Base-by-base conservation (phyloP, 2,888 invertebrate species). In the Drosophila cognata region DNA sequence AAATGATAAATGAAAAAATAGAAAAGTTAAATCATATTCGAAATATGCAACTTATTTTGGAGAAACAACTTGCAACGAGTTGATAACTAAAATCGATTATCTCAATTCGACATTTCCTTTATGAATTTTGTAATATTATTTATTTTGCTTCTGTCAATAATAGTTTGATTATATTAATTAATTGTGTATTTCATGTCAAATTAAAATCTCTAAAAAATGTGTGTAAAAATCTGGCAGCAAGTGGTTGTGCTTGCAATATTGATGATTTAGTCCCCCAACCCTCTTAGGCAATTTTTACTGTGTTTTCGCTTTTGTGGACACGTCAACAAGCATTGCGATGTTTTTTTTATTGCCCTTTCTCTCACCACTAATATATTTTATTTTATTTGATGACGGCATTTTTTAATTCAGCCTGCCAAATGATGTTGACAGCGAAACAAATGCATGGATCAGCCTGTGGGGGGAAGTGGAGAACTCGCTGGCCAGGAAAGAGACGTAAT, bases 341-440 rank as follows among this genome's bases (percentile, higher is more conserved):
- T 29, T 56, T 76, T 84, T 84, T 79, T 84, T 84, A 78, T 76
- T 69, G 72, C 81, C 69, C 28, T 36, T 28, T 53, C 66, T 69
- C 73, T 52, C 71, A 52, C 81, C 82, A 71, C 73, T 82, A 86
- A 84, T 82, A 87, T 82, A 87, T 74, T 87, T 71, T 87, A 89
- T 86, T 85, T 87, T 62, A 79, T 84, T 86, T 88, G 79, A 77
- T 74, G 87, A 58, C 73, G 81, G 72, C 65, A 63, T 73, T 68
- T 57, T 60, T 62, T 71, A 70, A 70, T 79, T 71, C 84, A 64
- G 65, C 60, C 55, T 60, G 75, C 71, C 86, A 79, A 89, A 89
- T 88, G 88, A 81, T 75, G 90, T 81, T 89, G 87, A 88, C 87
- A 88, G 83, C 74, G 70, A 71, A 78, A 84, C 81, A 80, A 87